Evolutionary conservation across 2,888 invertebrate genomes (phyloP).

Genomic region (Ophraella communa): DNA sequence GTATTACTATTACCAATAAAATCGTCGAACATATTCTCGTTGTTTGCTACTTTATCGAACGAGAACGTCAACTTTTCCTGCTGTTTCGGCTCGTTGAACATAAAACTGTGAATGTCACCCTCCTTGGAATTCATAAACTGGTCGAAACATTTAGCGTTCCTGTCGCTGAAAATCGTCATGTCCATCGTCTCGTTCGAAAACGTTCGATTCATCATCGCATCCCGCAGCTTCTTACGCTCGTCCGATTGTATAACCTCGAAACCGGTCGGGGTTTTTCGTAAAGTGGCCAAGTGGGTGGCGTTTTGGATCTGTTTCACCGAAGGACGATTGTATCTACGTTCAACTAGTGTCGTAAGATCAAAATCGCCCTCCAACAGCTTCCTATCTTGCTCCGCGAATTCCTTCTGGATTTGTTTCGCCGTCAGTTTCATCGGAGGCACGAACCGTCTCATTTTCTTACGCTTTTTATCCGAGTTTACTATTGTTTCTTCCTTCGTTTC

Average conservation of each 20-base stretch:
- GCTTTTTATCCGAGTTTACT: neutral
- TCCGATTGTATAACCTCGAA: slow-evolving; percentile 43
- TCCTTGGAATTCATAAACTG: slow-evolving; percentile 47
- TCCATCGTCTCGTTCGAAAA: slow-evolving; percentile 32
- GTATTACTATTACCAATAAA: neutral
- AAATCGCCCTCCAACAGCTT: slow-evolving; percentile 44
- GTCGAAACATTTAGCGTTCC: slow-evolving; percentile 45
- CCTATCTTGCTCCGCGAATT: slow-evolving; percentile 49
- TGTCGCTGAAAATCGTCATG: slow-evolving; percentile 44
- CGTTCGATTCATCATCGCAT: slow-evolving; percentile 17
- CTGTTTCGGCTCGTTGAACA: slow-evolving; percentile 30
- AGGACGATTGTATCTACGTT: slow-evolving; percentile 49
- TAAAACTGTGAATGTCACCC: slow-evolving; percentile 43
- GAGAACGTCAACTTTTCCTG: neutral
- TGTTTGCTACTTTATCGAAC: neutral
- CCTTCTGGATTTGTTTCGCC: slow-evolving; percentile 48
- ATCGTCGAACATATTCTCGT: slow-evolving; percentile 7
- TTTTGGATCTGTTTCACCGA: slow-evolving; percentile 49
- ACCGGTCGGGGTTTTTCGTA: slow-evolving; percentile 48
- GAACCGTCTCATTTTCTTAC: slow-evolving; percentile 32
- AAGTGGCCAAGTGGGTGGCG: slow-evolving; percentile 46
- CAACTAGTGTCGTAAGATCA: slow-evolving; percentile 43
- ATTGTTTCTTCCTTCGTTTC: too few species aligned
- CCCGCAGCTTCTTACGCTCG: slow-evolving; percentile 18
- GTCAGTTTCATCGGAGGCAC: slow-evolving; percentile 46